These are phyloP conservation scores for Alouatta palliata DNA, from an alignment of 2,113 vertebrate species.

Conservation along the genomic window DNA sequence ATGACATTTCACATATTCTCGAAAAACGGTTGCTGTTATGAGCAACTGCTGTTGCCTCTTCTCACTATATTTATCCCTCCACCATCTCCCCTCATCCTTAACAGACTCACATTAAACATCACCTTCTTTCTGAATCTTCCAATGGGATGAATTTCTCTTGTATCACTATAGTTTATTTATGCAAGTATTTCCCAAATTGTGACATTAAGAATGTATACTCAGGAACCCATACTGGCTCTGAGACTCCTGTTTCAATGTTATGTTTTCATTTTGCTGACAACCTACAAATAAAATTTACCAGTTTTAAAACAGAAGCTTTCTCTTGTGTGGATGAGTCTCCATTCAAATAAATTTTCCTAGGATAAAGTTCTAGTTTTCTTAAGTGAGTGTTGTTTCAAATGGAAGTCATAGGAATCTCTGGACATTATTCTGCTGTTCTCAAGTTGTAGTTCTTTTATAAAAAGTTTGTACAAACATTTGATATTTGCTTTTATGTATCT, in stretches of 20 bases:
- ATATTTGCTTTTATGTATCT: background rate
- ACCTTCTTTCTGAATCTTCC: background rate
- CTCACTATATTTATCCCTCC: background rate
- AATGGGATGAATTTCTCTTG: background rate
- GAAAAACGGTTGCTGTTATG: background rate
- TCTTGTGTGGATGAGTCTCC: background rate
- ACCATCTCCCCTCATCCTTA: background rate
- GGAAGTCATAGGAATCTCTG: background rate
- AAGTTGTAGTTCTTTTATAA: background rate
- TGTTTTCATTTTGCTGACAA: background rate
- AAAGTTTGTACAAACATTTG: background rate
- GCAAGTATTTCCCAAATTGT: background rate
- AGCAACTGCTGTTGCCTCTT: background rate
- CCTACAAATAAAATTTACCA: background rate
- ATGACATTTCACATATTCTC: background rate
- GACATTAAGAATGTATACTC: background rate
- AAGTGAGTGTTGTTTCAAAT: background rate
- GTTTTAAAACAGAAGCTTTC: background rate
- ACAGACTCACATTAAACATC: background rate
- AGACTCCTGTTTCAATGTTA: background rate
- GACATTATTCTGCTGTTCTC: background rate
- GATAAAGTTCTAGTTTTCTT: background rate
- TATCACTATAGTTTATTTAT: background rate
- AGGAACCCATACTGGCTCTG: background rate
- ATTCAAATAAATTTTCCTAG: background rate